A percentile compares a stretch with the other conserved stretches of the same genome.
Evolutionary conservation across 1,140 invertebrate species (phyloP).

Genomic region (Listronotus oregonensis): DNA sequence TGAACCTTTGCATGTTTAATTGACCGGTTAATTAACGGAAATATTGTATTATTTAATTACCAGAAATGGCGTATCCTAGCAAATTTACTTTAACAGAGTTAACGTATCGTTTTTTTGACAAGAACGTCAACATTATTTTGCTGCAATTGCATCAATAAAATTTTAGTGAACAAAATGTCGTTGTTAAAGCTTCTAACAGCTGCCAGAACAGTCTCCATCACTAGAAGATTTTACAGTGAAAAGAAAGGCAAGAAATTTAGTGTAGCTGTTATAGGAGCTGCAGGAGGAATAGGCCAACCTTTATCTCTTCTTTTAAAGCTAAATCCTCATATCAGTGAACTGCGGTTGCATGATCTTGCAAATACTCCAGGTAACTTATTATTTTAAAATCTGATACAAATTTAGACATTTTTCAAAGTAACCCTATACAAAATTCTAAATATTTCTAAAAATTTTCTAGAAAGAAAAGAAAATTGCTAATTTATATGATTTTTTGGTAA

Average conservation of each 20-base stretch:
- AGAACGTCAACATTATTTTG: not conserved
- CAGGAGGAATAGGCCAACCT: conserved; percentile 96
- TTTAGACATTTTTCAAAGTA: too few species aligned
- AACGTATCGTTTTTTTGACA: too few species aligned
- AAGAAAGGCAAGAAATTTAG: conserved; percentile 64
- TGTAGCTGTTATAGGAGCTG: conserved; percentile 92
- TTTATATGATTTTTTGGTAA: too few species aligned
- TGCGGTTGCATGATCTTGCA: conserved; percentile 92
- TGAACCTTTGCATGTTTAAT: too few species aligned
- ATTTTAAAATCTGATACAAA: not conserved
- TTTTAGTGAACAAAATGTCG: conserved; percentile 4
- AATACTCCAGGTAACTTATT: conserved; percentile 65
- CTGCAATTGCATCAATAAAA: not conserved
- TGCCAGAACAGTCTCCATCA: not conserved
- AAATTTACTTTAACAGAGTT: too few species aligned
- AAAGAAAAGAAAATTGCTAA: too few species aligned
- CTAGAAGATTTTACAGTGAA: conserved; percentile 75
- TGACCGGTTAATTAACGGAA: too few species aligned
- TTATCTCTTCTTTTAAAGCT: conserved; percentile 56
- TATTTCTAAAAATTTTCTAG: too few species aligned
- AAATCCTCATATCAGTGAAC: conserved; percentile 52
- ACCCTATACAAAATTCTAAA: too few species aligned
- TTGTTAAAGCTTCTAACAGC: not conserved
- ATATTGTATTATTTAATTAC: too few species aligned
- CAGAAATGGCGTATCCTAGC: too few species aligned